These are phyloP conservation scores for Columba livia DNA, from an alignment of 2,113 vertebrate genomes.

Conservation along the genomic window DNA sequence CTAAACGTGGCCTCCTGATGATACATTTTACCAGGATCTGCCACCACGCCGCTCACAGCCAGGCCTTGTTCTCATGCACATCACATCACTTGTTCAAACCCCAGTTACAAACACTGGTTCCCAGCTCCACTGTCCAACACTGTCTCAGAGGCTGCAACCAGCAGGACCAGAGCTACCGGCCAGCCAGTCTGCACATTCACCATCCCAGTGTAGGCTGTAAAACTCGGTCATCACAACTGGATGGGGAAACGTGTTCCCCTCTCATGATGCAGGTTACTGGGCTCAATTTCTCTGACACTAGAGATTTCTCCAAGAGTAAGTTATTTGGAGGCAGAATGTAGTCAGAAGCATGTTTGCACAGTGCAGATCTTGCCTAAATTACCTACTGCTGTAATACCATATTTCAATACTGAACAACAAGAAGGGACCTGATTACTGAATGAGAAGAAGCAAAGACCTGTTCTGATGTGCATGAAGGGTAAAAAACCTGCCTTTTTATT, in stretches of 20 bases:
- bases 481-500: neutral
- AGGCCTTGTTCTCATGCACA: neutral
- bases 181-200: neutral
- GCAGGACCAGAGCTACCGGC: neutral
- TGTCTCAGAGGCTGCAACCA: neutral
- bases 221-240: neutral
- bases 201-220: accelerated
- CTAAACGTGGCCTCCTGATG: neutral
- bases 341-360: neutral
- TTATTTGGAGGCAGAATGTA: neutral
- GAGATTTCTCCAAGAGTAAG: neutral
- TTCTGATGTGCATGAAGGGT: neutral
- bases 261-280: neutral
- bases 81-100: neutral
- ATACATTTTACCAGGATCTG: neutral
- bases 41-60: neutral
- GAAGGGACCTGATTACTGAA: neutral
- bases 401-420: neutral
- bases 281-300: neutral
- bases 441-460: neutral
- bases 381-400: neutral
- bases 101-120: neutral
- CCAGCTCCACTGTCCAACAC: accelerated
- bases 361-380: neutral
- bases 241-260: neutral